Evolutionary conservation across 2,113 vertebrate genomes (phyloP).

Genomic region (Brevimyrus niger): DNA sequence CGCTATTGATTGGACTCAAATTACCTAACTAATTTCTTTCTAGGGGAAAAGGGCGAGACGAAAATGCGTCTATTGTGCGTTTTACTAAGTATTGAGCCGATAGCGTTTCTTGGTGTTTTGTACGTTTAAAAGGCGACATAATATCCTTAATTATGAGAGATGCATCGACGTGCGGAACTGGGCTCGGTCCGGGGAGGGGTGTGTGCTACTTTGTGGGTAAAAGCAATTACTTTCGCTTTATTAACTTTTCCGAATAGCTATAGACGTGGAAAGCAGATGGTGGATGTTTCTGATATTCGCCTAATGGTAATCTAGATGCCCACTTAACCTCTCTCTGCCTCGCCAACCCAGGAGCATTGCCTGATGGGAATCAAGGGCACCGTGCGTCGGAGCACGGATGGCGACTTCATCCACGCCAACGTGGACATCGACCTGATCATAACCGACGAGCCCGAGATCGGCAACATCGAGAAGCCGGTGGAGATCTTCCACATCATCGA

Average conservation of each 20-base stretch:
- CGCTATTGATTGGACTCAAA: conserved; percentile 20
- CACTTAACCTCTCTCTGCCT: neutral
- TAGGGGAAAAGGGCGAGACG: neutral
- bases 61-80: neutral
- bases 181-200: neutral
- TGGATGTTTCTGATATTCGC: neutral
- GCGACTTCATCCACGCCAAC: conserved; percentile 96
- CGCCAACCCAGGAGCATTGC: conserved; percentile 78
- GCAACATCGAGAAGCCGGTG: conserved; percentile 94
- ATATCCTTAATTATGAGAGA: neutral
- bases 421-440: conserved; percentile 98
- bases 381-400: conserved; percentile 85
- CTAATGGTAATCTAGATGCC: neutral
- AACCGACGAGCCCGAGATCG: conserved; percentile 93
- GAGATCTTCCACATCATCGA: conserved; percentile 99
- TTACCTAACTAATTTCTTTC: conserved; percentile 22
- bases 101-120: neutral
- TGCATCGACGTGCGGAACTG: neutral
- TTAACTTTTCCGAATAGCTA: conserved; percentile 12
- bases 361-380: conserved; percentile 98
- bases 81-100: neutral
- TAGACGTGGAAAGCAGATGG: neutral
- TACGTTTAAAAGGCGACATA: conserved; percentile 1
- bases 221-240: conserved; percentile 5
- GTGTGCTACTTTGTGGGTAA: neutral